Evolutionary conservation across 2,113 vertebrate genomes (phyloP).

Genomic region (Phoxinus phoxinus): DNA sequence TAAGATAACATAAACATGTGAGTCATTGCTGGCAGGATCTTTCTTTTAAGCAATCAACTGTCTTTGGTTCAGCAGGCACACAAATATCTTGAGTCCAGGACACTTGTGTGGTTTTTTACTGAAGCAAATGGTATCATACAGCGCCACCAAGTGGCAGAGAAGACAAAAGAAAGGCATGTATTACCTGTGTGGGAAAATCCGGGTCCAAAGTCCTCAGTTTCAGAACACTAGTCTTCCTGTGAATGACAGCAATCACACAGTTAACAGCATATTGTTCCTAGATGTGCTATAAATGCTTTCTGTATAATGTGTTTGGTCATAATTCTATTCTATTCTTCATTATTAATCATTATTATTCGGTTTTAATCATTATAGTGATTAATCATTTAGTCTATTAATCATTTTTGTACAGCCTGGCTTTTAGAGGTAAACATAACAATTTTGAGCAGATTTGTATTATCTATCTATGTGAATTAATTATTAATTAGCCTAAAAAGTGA

Average conservation of each 20-base stretch:
- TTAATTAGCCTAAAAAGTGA: background rate
- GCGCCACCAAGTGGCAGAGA: conserved; percentile 38
- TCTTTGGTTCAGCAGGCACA: background rate
- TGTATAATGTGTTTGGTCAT: background rate
- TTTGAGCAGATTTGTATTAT: too few species aligned
- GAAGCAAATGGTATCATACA: background rate
- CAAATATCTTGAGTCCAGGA: background rate
- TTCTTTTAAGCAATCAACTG: background rate
- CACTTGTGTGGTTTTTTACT: background rate
- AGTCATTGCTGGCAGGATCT: background rate
- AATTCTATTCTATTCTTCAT: background rate
- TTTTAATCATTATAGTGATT: too few species aligned
- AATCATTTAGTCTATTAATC: too few species aligned
- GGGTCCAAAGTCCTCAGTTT: background rate
- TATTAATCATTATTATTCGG: too few species aligned
- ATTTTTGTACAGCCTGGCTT: background rate
- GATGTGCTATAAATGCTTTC: background rate
- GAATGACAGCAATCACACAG: conserved; percentile 11
- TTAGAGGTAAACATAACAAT: background rate
- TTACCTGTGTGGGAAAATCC: conserved; percentile 37
- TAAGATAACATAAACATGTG: background rate
- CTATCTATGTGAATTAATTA: background rate
- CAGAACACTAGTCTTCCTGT: conserved; percentile 42
- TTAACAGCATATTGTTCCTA: background rate
- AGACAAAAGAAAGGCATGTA: background rate